Evolutionary conservation across 2,113 vertebrate genomes (phyloP).

Genomic region (Chitala chitala): DNA sequence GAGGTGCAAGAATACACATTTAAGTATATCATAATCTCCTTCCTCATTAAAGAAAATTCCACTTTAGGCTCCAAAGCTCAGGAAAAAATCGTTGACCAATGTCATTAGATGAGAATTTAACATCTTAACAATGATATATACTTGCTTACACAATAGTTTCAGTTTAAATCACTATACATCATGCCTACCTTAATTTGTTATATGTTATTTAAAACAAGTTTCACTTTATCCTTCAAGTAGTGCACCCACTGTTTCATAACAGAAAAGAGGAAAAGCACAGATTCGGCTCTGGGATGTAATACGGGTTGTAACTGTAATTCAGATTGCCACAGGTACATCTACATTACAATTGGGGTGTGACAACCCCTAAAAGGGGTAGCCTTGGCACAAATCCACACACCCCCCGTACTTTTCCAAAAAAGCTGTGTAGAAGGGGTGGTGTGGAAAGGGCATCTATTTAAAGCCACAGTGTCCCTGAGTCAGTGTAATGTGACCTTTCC

Average conservation of each 20-base stretch:
- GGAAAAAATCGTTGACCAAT: too few relatives aligned
- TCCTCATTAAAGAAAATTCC: too few relatives aligned
- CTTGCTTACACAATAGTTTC: too few relatives aligned
- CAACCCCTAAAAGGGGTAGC: conserved; percentile 13
- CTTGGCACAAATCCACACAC: conserved; percentile 35
- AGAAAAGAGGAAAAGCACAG: too few relatives aligned
- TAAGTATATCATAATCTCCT: too few relatives aligned
- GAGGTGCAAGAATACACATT: neutral
- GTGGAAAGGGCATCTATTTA: conserved; percentile 63
- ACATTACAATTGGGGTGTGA: neutral
- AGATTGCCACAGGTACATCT: neutral
- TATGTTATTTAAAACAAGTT: too few relatives aligned
- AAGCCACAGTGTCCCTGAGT: conserved; percentile 59
- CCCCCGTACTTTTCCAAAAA: conserved; percentile 49
- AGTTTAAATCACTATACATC: too few relatives aligned
- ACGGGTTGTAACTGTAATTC: neutral
- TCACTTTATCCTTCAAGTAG: neutral
- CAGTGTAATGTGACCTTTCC: conserved; percentile 67
- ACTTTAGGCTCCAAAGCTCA: too few relatives aligned
- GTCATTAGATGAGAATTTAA: too few relatives aligned
- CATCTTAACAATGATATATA: too few relatives aligned
- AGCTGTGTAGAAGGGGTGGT: conserved; percentile 55
- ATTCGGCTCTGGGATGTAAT: neutral
- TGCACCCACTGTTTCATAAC: too few relatives aligned
- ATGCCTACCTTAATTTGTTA: too few relatives aligned